Base-by-base conservation (phyloP, 2,888 invertebrate species). In the Diarsia brunnea region DNA sequence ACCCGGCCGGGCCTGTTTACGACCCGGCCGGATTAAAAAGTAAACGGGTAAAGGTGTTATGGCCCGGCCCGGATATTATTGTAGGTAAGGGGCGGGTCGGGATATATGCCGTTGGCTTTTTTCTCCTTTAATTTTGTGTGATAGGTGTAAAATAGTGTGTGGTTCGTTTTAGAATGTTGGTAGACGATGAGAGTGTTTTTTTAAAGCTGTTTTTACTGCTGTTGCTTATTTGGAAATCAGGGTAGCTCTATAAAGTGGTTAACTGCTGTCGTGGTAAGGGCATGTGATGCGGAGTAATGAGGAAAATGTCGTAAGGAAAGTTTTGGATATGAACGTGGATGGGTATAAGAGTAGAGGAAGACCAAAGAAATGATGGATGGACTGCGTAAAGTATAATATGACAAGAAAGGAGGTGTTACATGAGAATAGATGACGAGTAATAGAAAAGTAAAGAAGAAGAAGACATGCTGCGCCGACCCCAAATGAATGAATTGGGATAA, bases 1-100 rank as follows among this genome's bases (percentile, higher is more conserved):
- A 81, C 87, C 87, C 82, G 75, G 89, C 88, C 88, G 89, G 89
- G 92, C 71, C 73, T 90, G 91, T 95, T 95, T 95, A 95, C 95
- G 95, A 94, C 91, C 90, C 88, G 75, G 81, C 87, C 91, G 94
- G 94, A 95, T 95, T 94, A 95, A 95, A 95, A 94, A 95, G 91
- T 94, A 94, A 94, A 88, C 88, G 88, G 88, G 86, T 87, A 79
- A 88, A 88, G 88, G 88, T 87, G 87, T 88, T 87, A 88, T 86
- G 79, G 82, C 82, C 58, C 73, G 84, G 86, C 31, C 24, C 74
- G 73, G 75, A 84, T 89, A 89, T 90, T 89, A 90, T 89, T 89
- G 88, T 78, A 79, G 84, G 81, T 86, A 84, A 88, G 83, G 82
- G 85, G 78, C 66, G 82, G 84, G 73, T 81, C 27, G 71, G 78